Percentiles rank a stretch among this genome's conserved stretches.
phyloP scores from a whole-genome alignment of 2,888 invertebrate genomes.

The Xestoiulus laeticollis region DNA sequence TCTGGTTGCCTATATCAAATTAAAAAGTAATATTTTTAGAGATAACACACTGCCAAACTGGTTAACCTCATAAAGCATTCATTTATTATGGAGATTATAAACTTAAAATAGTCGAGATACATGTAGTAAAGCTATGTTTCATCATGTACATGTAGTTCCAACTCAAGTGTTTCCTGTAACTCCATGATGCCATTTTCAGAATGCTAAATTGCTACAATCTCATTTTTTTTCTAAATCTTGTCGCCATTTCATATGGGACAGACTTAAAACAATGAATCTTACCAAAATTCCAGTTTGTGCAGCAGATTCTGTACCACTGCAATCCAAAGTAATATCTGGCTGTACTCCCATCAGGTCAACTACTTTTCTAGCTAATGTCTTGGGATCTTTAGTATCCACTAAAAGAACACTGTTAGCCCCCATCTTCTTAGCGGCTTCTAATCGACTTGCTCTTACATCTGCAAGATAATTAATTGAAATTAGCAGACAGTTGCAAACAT shows the following conservation, averaged over 20 bases:
- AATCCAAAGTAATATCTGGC: conserved; percentile 64
- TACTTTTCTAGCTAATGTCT: conserved; percentile 46
- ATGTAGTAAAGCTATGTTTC: no score
- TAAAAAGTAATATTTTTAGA: conserved; percentile 53
- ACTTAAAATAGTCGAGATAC: no score
- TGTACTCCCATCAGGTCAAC: conserved; percentile 53
- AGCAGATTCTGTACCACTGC: conserved; percentile 64
- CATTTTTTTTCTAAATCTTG: no score
- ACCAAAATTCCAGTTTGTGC: conserved; percentile 56
- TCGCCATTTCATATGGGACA: no score
- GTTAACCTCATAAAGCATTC: no score
- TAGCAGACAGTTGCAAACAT: background rate
- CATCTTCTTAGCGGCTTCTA: conserved; percentile 63
- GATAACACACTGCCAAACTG: no score
- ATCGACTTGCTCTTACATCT: conserved; percentile 63
- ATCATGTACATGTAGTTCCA: no score
- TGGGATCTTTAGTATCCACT: conserved; percentile 59
- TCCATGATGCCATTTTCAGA: background rate
- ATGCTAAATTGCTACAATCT: background rate
- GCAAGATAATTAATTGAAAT: background rate
- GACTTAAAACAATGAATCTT: no score
- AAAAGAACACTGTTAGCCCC: conserved; percentile 63
- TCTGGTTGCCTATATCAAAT: conserved; percentile 76
- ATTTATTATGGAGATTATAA: no score
- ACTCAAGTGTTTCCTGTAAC: no score